Evolutionary conservation across 1,140 invertebrate species (phyloP).

Genomic region (Daktulosphaira vitifoliae): DNA sequence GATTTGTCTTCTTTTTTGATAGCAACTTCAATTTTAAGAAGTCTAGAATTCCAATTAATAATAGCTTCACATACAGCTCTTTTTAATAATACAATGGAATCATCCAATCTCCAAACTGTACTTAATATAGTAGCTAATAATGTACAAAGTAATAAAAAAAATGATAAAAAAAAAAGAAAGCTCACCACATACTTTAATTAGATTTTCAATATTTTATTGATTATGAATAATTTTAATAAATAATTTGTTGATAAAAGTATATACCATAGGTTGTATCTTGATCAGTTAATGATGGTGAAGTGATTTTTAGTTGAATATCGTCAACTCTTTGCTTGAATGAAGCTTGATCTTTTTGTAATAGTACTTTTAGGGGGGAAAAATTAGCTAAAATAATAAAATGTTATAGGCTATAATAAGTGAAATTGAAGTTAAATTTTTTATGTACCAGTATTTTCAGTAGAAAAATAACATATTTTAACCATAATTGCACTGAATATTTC

Average conservation of each 20-base stretch:
- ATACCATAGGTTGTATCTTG: slow-evolving; percentile 25
- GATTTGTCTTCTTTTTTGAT: slow-evolving; percentile 62
- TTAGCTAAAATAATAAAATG: background rate
- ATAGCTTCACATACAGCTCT: slow-evolving; percentile 56
- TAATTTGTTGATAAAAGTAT: no score
- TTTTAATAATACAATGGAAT: slow-evolving; percentile 56
- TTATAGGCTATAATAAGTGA: no score
- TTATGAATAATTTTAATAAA: no score
- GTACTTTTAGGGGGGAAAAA: slow-evolving; percentile 46
- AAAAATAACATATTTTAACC: slow-evolving; percentile 38
- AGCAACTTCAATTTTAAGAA: slow-evolving; percentile 40
- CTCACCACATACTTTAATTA: no score
- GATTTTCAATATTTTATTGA: no score
- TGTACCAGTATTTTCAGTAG: slow-evolving; percentile 17
- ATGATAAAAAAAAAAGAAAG: no score
- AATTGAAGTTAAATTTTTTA: background rate
- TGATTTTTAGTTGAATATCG: slow-evolving; percentile 61
- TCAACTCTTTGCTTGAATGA: slow-evolving; percentile 64
- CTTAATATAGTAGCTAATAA: slow-evolving; percentile 36
- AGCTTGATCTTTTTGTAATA: slow-evolving; percentile 55
- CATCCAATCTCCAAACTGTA: slow-evolving; percentile 50
- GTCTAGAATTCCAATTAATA: slow-evolving; percentile 55
- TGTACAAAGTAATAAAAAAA: no score
- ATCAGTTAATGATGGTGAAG: slow-evolving; percentile 50
- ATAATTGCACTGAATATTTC: slow-evolving; percentile 57